Evolutionary conservation across 2,797 vertebrate species (phyloP).

Genomic region (Propithecus perrieri): DNA sequence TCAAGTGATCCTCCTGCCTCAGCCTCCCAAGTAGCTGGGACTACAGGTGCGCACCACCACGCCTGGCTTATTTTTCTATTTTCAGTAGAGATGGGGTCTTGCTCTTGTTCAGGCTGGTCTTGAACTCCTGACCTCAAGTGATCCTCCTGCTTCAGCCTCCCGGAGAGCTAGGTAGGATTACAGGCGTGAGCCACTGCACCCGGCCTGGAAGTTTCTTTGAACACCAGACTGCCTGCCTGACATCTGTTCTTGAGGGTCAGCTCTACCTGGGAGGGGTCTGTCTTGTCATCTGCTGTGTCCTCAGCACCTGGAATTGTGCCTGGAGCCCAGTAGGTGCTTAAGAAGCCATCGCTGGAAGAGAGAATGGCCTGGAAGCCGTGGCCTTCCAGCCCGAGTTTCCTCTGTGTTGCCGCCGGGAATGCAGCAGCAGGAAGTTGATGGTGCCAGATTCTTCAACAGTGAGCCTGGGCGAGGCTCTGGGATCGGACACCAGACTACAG

Average conservation of each 20-base stretch:
- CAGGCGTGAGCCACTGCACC: background rate
- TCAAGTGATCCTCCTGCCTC: background rate
- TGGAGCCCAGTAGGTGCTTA: background rate
- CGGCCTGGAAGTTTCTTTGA: background rate
- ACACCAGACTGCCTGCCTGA: background rate
- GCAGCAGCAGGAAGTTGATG: background rate
- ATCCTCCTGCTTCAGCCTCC: background rate
- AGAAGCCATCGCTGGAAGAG: background rate
- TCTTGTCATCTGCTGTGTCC: background rate
- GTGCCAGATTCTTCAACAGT: slow-evolving; percentile 1
- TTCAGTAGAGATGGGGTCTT: no score
- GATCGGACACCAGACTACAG: background rate
- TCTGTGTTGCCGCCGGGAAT: background rate
- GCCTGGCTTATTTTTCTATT: background rate
- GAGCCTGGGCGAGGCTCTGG: rapidly evolving
- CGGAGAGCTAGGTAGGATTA: background rate
- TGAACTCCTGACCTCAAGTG: background rate
- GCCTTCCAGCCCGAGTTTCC: background rate
- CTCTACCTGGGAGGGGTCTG: background rate
- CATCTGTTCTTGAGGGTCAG: background rate
- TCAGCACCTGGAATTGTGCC: background rate
- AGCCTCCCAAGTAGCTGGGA: background rate
- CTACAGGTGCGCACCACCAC: background rate
- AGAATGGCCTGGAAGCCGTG: background rate
- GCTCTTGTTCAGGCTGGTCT: no score